Conservation (phyloP, 2,113 vertebrate genomes). For the Pagrus major region DNA sequence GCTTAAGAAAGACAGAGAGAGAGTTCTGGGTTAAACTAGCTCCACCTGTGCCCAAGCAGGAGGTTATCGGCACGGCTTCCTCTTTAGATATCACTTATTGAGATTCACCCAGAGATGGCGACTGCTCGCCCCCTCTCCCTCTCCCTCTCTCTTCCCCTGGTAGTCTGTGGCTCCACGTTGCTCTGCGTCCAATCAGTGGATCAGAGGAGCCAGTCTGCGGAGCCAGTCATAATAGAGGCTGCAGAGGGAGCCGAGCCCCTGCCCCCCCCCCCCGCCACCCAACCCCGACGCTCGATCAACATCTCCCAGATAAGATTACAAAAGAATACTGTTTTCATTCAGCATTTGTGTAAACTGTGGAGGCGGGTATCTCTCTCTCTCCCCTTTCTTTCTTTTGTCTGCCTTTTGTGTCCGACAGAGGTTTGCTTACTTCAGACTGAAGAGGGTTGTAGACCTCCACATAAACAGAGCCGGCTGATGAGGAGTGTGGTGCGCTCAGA, state of each 20-base stretch:
- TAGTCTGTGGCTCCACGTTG: constrained; percentile 63
- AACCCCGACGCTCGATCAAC: constrained; percentile 76
- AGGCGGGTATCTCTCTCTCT: constrained; percentile 62
- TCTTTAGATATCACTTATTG: constrained; percentile 60
- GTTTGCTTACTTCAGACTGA: constrained; percentile 67
- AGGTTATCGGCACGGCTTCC: constrained; percentile 70
- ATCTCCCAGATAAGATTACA: constrained; percentile 85
- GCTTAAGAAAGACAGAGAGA: neutral
- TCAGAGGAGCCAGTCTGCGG: constrained; percentile 85
- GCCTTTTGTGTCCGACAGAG: constrained; percentile 43
- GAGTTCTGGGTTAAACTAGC: constrained; percentile 21
- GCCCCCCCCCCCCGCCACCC: neutral
- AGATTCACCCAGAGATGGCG: constrained; percentile 78
- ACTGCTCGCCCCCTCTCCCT: constrained; percentile 37
- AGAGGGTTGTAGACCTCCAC: constrained; percentile 60
- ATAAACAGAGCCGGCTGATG: constrained; percentile 64
- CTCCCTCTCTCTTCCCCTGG: constrained; percentile 29
- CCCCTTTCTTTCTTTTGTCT: constrained; percentile 59
- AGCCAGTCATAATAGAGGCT: constrained; percentile 86
- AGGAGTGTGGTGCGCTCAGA: constrained; percentile 30
- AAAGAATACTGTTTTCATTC: constrained; percentile 86
- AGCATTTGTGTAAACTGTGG: constrained; percentile 85
- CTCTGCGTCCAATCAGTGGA: constrained; percentile 82
- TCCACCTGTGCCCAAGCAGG: constrained; percentile 66
- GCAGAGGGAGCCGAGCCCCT: constrained; percentile 62